These are phyloP conservation scores for Lissocephala sabroskyi DNA, from an alignment of 2,888 invertebrate species.

Conservation along the genomic window DNA sequence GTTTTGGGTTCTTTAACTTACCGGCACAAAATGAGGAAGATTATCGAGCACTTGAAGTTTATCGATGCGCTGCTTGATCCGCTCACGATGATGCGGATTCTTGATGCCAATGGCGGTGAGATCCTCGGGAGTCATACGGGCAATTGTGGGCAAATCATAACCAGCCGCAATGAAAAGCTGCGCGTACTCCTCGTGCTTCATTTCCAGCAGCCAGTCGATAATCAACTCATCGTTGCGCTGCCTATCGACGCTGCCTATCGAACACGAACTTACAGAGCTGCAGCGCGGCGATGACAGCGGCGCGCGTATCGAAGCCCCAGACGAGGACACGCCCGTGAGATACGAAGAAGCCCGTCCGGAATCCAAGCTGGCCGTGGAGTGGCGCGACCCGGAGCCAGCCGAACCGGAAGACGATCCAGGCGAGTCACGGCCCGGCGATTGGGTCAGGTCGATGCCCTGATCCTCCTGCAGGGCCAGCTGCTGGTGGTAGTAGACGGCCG, in stretches of 20 bases:
- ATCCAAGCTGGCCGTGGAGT: conserved; percentile 89
- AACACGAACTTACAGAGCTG: conserved; percentile 82
- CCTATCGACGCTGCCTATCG: conserved; percentile 84
- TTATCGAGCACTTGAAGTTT: conserved; percentile 95
- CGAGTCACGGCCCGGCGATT: conserved; percentile 94
- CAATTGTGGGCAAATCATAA: conserved; percentile 97
- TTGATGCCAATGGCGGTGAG: conserved; percentile 92
- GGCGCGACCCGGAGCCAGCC: conserved; percentile 88
- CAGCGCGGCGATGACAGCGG: conserved; percentile 78
- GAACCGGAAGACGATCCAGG: conserved; percentile 92
- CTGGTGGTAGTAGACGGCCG: conserved; percentile 85
- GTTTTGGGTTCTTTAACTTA: conserved; percentile 71
- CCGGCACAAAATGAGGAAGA: conserved; percentile 94
- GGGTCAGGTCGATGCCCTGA: conserved; percentile 90
- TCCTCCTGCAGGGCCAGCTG: conserved; percentile 88
- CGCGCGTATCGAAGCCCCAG: conserved; percentile 71
- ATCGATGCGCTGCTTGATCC: conserved; percentile 96
- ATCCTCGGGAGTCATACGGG: conserved; percentile 99
- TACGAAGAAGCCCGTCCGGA: conserved; percentile 93
- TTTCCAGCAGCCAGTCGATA: conserved; percentile 93
- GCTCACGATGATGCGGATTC: conserved; percentile 96
- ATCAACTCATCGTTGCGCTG: conserved; percentile 92
- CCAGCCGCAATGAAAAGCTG: conserved; percentile 94
- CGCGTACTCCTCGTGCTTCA: conserved; percentile 95
- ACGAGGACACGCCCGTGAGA: conserved; percentile 72